A percentile compares a stretch with the other conserved stretches of the same genome.
Conservation (phyloP, 2,797 vertebrate species). For the Merluccius polli region DNA sequence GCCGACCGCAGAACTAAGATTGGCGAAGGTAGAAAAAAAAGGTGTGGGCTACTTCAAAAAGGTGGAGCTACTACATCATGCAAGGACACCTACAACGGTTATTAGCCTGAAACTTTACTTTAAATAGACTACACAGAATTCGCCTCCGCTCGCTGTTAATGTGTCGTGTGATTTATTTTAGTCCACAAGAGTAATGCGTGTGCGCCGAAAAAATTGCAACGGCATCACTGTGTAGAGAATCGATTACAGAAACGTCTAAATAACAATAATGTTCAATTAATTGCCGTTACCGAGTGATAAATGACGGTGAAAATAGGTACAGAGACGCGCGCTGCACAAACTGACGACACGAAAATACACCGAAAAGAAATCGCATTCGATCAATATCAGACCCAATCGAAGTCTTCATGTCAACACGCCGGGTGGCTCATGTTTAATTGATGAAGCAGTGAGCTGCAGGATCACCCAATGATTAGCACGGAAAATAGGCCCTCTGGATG, state of each 20-base stretch:
- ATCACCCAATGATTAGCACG: conserved; percentile 53
- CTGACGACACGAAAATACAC: conserved; percentile 1
- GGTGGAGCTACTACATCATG: not conserved
- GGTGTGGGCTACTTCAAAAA: no score
- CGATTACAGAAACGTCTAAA: no score
- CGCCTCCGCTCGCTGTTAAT: not conserved
- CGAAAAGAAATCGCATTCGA: not conserved
- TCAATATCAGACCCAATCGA: conserved; percentile 36
- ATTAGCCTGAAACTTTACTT: not conserved
- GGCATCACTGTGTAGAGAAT: no score
- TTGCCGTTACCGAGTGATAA: not conserved
- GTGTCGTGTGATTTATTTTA: not conserved
- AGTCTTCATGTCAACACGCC: conserved; percentile 24
- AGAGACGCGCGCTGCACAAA: not conserved
- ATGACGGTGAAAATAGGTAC: not conserved
- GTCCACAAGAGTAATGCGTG: not conserved
- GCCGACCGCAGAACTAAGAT: not conserved
- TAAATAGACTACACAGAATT: no score
- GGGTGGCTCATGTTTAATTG: conserved; percentile 55
- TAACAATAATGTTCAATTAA: no score
- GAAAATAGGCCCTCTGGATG: conserved; percentile 42
- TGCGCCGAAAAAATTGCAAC: no score
- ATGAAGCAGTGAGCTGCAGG: conserved; percentile 46
- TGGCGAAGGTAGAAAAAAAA: not conserved
- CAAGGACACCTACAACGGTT: not conserved